Evolutionary conservation across 2,797 vertebrate species (phyloP).

Genomic region (Thaleichthys pacificus): DNA sequence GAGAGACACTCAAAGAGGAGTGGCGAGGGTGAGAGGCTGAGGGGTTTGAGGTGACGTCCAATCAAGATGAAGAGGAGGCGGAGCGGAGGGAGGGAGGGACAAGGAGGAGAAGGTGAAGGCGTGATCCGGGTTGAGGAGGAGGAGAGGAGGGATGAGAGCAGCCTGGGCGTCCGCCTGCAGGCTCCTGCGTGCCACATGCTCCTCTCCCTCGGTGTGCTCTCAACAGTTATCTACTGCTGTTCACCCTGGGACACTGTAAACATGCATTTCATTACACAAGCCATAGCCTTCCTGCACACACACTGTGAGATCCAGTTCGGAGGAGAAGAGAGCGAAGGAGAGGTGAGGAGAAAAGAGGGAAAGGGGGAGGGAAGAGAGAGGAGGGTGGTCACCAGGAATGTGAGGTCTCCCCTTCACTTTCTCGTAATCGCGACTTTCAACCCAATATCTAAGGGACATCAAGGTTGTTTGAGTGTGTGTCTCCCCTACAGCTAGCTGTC

Average conservation of each 20-base stretch:
- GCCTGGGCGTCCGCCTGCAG: no score
- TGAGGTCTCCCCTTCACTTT: not conserved
- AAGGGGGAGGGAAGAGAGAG: not conserved
- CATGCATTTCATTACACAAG: no score
- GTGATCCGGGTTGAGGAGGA: not conserved
- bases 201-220: no score
- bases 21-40: not conserved
- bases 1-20: no score
- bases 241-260: no score
- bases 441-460: not conserved
- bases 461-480: not conserved
- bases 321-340: not conserved
- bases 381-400: not conserved
- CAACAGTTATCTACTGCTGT: no score
- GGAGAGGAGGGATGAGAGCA: not conserved
- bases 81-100: not conserved
- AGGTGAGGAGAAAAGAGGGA: not conserved
- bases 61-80: not conserved
- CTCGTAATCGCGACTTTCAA: not conserved
- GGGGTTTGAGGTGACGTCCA: not conserved
- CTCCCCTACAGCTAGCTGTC: not conserved
- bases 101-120: not conserved
- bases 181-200: no score
- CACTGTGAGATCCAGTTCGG: no score
- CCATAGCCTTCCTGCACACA: no score